Base-by-base conservation (phyloP, 2,113 vertebrate species). In the Anser cygnoides region DNA sequence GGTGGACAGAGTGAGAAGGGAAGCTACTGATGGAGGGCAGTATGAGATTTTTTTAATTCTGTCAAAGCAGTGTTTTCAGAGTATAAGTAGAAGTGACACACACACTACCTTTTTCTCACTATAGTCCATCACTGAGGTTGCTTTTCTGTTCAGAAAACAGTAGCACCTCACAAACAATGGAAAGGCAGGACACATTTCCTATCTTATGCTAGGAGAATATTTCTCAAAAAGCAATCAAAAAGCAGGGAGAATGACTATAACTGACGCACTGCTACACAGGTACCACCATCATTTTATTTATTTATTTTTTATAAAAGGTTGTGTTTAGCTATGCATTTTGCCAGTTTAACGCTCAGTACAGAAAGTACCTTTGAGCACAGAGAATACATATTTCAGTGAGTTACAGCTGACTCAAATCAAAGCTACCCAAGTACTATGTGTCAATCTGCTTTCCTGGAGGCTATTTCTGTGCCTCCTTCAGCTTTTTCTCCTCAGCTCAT, bases 81-180 rank as follows among this genome's bases (percentile, higher is more conserved):
- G 31, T 3, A 57, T 0, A 8, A 82, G 31, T 8, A 81, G 35
- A 79, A 89, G 28, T 11, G 20, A 21, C 5, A 0, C 59, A 46
- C 23, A 21, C 1, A 0, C 8, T 29, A 35, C 31, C n/a, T 86
- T 90, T 86, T 57, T 41, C 43, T 52, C 43, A 18, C 28, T 15
- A 10, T 5, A 1, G 26, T 26, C 33, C 49, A 31, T 29, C 0
- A 0, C 6, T 13, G 35, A 33, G 61, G 21, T 33, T 78, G 35
- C 15, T 65, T 63, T 78, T 25, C 23, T 43, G 29, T 14, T 76
- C 49, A 82, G 13, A 33, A 23, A 71, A 77, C 23, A 77, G 50
- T 6, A 43, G 63, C 14, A 49, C 8, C 26, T 8, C 37, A 29
- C 0, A 0, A 50, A 43, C 13, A 58, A 37, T 0, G 0, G 3